Base-by-base conservation (phyloP, 2,113 vertebrate genomes). In the Sisor rabdophorus region DNA sequence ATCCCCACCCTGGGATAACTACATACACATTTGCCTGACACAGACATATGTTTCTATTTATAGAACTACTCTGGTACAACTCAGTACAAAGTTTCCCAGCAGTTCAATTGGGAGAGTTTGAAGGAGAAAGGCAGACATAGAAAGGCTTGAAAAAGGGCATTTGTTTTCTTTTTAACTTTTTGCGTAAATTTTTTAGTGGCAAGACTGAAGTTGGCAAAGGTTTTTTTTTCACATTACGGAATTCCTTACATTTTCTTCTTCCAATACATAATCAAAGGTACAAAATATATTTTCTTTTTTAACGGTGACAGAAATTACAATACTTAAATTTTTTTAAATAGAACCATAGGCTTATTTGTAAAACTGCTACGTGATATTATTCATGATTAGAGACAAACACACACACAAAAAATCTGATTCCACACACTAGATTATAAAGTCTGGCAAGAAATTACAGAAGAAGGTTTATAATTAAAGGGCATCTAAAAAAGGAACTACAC, bases 401-500 rank as follows among this genome's bases (percentile, higher is more conserved):
- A 44, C 5, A 44, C 17, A 75, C 48, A 63, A 68, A 75, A 73
- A 87, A 87, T 82, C 80, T 32, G 82, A 87, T 78, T 78, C 80
- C 36, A 71, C 50, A 78, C 64, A 67, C 77, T 50, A 69, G 20
- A 91, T 92, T 90, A 89, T 88, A 90, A 87, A 85, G 87, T 77
- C 77, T 81, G 30, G 78, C 53, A 59, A 75, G 63, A 36, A 85
- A 87, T 84, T 82, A 71, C 73, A 68, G 77, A 84, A 79, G 86
- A 85, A 85, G 85, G 85, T 87, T 90, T 87, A 83, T 91, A 90
- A 91, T 92, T 91, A 89, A 82, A 81, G 79, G 65, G 64, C 67
- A 76, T 82, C 88, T 90, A 86, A 86, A 90, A 89, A 89, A 88
- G 83, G 84, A 83, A 76, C 78, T 80, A 78, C 87, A 75, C 77